A percentile compares a stretch with the other conserved stretches of the same genome.
These are phyloP conservation scores for Myopa testacea DNA, from an alignment of 2,888 invertebrate genomes.

Conservation along the genomic window DNA sequence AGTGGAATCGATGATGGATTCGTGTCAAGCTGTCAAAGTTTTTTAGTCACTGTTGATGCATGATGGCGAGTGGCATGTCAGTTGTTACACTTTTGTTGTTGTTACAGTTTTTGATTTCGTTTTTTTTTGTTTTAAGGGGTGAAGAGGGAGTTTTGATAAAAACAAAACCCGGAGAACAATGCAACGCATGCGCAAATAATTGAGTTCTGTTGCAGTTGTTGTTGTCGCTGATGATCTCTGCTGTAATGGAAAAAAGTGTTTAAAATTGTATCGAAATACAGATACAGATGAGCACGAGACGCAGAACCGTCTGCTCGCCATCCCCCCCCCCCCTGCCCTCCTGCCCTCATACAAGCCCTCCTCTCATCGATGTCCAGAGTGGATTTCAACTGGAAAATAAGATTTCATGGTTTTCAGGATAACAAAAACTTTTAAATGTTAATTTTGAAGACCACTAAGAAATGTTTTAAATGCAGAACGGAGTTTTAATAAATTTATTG, in stretches of 20 bases:
- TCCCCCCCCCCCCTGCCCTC: background rate
- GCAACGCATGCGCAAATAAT: slow-evolving; percentile 24
- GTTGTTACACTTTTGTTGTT: slow-evolving; percentile 2
- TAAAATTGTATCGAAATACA: background rate
- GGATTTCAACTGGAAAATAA: no score
- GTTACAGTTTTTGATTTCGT: slow-evolving; percentile 6
- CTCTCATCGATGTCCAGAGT: no score
- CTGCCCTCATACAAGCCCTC: no score
- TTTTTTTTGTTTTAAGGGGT: slow-evolving; percentile 1
- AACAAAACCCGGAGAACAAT: background rate
- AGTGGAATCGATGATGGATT: slow-evolving; percentile 20
- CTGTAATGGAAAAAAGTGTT: slow-evolving; percentile 10
- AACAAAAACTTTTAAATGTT: no score
- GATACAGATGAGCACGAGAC: background rate
- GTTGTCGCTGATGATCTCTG: slow-evolving; percentile 16
- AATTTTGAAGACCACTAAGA: no score
- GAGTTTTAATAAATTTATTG: no score
- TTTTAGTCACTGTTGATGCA: background rate
- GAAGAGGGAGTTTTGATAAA: slow-evolving; percentile 9
- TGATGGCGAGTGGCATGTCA: background rate
- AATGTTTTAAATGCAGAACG: background rate
- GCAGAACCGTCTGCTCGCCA: background rate
- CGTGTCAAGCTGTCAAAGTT: slow-evolving; percentile 24
- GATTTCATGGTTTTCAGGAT: no score
- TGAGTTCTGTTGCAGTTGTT: background rate